A percentile compares a stretch with the other conserved stretches of the same genome.
These are phyloP conservation scores for Plectrocnemia conspersa DNA, from an alignment of 1,140 invertebrate species.

Conservation along the genomic window DNA sequence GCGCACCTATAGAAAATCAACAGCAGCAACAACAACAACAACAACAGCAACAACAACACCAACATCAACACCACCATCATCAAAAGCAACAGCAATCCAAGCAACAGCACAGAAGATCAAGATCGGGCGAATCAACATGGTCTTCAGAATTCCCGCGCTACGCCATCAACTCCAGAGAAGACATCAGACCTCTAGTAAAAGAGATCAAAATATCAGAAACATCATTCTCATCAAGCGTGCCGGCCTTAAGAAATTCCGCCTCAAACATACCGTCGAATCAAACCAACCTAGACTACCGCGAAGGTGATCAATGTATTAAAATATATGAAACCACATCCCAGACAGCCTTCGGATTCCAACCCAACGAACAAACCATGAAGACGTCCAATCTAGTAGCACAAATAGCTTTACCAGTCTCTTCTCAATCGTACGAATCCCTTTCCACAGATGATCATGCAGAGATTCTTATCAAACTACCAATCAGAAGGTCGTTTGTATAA, in stretches of 20 bases:
- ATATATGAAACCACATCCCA: constrained; percentile 25
- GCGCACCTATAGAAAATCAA: neutral
- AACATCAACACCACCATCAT: neutral
- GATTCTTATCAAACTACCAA: constrained; percentile 27
- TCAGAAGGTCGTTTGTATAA: constrained; percentile 25
- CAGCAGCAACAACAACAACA: neutral
- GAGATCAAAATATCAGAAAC: constrained; percentile 23
- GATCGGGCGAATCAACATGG: constrained; percentile 7
- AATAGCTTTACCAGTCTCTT: constrained; percentile 14
- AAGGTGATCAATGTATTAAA: constrained; percentile 22
- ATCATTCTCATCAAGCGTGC: constrained; percentile 8
- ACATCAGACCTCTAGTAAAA: constrained; percentile 1
- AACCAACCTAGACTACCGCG: constrained; percentile 11
- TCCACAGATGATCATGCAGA: constrained; percentile 26
- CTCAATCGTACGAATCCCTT: constrained; percentile 17
- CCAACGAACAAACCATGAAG: constrained; percentile 4
- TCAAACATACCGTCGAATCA: neutral
- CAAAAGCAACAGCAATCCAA: neutral
- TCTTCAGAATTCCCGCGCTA: neutral
- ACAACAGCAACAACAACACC: constrained; percentile 1
- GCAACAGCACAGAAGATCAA: neutral
- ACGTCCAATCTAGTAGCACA: constrained; percentile 14
- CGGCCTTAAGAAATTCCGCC: neutral
- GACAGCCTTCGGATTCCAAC: constrained; percentile 7
- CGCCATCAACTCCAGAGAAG: neutral